Percentiles rank a stretch among this genome's conserved stretches.
Conservation (phyloP, 2,888 invertebrate species). For the Conops quadrifasciatus region DNA sequence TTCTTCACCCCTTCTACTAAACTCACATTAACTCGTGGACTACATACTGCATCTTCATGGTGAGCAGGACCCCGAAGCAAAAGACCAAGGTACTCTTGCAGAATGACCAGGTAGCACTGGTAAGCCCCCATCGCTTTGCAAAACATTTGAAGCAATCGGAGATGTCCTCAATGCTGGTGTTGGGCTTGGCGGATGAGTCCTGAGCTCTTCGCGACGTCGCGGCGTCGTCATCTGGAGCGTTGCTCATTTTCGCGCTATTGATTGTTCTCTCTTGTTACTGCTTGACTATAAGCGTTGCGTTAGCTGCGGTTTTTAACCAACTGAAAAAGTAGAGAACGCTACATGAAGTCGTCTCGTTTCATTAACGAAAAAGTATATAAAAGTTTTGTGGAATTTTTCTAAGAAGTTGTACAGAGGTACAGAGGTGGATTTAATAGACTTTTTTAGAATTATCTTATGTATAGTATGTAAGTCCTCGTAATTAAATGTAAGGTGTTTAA, state of each 20-base stretch:
- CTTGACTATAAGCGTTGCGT: neutral
- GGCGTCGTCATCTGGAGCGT: neutral
- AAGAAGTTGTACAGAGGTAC: neutral
- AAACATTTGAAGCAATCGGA: slow-evolving; percentile 27
- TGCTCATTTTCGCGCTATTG: slow-evolving; percentile 20
- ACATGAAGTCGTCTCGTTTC: neutral
- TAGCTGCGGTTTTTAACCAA: neutral
- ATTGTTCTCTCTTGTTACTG: neutral
- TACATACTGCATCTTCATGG: slow-evolving; percentile 49
- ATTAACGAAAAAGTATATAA: too few species aligned
- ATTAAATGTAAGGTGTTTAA: too few species aligned
- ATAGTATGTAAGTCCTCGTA: too few species aligned
- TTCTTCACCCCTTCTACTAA: neutral
- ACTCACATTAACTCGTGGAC: slow-evolving; percentile 49
- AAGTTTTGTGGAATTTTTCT: too few species aligned
- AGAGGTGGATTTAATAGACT: too few species aligned
- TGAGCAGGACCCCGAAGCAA: slow-evolving; percentile 50
- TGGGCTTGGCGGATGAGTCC: neutral
- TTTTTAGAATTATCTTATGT: too few species aligned
- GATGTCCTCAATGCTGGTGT: slow-evolving; percentile 12
- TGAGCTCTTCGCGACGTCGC: neutral
- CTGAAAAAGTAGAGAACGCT: neutral
- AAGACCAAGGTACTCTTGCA: slow-evolving; percentile 52
- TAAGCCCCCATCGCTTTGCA: slow-evolving; percentile 37
- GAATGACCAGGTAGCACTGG: slow-evolving; percentile 45